A percentile compares a stretch with the other conserved stretches of the same genome.
phyloP scores from a whole-genome alignment of 2,113 vertebrate genomes.

The Mus pahari region DNA sequence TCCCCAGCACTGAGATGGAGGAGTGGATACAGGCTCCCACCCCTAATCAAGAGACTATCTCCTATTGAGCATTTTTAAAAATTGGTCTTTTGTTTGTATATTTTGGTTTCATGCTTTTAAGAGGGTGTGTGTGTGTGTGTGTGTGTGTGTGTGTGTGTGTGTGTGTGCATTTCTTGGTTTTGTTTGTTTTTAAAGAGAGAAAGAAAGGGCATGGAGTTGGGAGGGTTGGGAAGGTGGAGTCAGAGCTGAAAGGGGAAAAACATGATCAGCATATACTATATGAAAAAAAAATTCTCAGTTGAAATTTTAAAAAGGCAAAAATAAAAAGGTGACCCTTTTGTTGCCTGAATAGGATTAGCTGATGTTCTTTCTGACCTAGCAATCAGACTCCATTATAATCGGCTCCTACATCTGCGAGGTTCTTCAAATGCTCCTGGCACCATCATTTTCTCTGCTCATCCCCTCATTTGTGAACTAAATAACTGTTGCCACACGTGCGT shows the following conservation, averaged over 20 bases:
- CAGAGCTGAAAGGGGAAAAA: not conserved
- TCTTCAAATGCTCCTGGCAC: not conserved
- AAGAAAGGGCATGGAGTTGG: not conserved
- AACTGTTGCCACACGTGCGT: not conserved
- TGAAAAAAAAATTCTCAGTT: not conserved
- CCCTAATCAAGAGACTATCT: not conserved
- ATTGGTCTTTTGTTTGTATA: not conserved
- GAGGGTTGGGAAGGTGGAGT: not conserved
- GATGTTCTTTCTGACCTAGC: not conserved
- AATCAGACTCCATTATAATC: not conserved
- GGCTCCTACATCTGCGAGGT: not conserved
- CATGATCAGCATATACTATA: not conserved
- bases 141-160: not conserved
- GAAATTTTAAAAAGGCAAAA: not conserved
- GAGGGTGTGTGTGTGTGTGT: not conserved
- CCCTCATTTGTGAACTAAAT: constrained; percentile 29
- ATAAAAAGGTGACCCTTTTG: not conserved
- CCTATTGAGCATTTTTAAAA: not conserved
- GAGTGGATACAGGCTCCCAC: not conserved
- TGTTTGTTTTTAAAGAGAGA: not conserved
- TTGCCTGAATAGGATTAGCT: not conserved
- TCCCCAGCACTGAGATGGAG: not conserved
- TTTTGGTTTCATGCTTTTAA: not conserved
- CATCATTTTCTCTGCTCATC: not conserved
- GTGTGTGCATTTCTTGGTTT: not conserved